phyloP scores from a whole-genome alignment of 2,888 invertebrate genomes.

The Sesia bembeciformis region DNA sequence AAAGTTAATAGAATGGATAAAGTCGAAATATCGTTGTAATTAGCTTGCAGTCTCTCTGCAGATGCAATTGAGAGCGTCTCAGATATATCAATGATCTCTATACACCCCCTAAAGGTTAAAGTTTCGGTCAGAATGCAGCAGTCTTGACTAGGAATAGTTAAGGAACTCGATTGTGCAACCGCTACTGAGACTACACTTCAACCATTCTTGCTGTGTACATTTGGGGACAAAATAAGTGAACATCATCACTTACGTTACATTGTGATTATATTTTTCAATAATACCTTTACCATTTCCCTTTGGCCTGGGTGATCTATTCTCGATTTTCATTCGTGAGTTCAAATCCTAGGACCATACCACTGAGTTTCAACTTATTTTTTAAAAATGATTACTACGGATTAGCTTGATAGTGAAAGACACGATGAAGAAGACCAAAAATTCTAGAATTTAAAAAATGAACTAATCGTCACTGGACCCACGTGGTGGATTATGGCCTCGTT shows the following conservation, averaged over 20 bases:
- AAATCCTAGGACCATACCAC: not conserved
- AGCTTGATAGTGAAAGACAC: not conserved
- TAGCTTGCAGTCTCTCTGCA: not conserved
- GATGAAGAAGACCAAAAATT: no score
- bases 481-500: no score
- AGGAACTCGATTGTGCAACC: slow-evolving; percentile 13
- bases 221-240: slow-evolving; percentile 6
- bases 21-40: not conserved
- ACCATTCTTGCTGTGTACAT: slow-evolving; percentile 2
- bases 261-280: not conserved
- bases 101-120: not conserved
- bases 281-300: not conserved
- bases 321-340: not conserved
- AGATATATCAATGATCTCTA: not conserved
- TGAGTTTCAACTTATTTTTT: not conserved
- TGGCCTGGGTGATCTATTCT: no score
- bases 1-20: not conserved
- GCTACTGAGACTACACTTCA: slow-evolving; percentile 2
- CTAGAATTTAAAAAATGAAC: no score
- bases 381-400: not conserved
- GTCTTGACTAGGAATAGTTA: slow-evolving; percentile 15
- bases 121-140: not conserved
- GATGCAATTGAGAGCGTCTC: not conserved
- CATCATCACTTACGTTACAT: not conserved
- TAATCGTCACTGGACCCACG: no score